Percentiles rank a stretch among this genome's conserved stretches.
Conservation (phyloP, 1,140 invertebrate species). For the Cotesia typhae region DNA sequence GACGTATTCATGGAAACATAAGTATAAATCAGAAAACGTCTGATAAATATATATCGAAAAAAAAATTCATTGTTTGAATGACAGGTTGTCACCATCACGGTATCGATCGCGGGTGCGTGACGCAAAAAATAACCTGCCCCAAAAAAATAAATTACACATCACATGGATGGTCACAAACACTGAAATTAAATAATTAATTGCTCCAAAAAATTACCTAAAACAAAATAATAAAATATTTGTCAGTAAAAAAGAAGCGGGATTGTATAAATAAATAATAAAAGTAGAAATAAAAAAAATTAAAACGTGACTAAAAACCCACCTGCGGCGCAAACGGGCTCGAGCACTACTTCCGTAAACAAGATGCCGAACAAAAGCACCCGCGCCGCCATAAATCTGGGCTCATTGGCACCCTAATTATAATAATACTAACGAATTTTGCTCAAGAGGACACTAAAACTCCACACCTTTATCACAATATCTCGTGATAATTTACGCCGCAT, state of each 20-base stretch:
- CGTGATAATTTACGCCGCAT: constrained; percentile 40
- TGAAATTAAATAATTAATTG: too few species aligned
- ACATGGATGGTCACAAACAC: constrained; percentile 1
- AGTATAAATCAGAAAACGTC: background rate
- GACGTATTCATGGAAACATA: background rate
- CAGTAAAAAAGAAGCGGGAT: background rate
- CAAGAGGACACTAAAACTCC: constrained; percentile 26
- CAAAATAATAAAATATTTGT: too few species aligned
- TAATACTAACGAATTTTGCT: constrained; percentile 38
- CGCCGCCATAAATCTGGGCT: constrained; percentile 64
- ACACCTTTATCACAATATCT: constrained; percentile 31
- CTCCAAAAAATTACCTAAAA: too few species aligned
- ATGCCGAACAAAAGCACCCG: constrained; percentile 64
- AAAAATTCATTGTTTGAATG: constrained; percentile 33
- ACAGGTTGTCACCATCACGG: constrained; percentile 34
- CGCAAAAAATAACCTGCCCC: constrained; percentile 33
- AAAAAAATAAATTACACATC: constrained; percentile 22
- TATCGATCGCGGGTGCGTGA: constrained; percentile 38
- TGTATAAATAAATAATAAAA: background rate
- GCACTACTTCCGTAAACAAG: constrained; percentile 64
- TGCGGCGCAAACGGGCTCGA: constrained; percentile 59
- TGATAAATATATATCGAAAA: constrained; percentile 2
- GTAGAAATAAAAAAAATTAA: background rate
- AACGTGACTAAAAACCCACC: constrained; percentile 44
- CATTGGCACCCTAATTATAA: constrained; percentile 50